A percentile compares a stretch with the other conserved stretches of the same genome.
These are phyloP conservation scores for Hydropsyche tenuis DNA, from an alignment of 1,140 invertebrate genomes.

Conservation along the genomic window DNA sequence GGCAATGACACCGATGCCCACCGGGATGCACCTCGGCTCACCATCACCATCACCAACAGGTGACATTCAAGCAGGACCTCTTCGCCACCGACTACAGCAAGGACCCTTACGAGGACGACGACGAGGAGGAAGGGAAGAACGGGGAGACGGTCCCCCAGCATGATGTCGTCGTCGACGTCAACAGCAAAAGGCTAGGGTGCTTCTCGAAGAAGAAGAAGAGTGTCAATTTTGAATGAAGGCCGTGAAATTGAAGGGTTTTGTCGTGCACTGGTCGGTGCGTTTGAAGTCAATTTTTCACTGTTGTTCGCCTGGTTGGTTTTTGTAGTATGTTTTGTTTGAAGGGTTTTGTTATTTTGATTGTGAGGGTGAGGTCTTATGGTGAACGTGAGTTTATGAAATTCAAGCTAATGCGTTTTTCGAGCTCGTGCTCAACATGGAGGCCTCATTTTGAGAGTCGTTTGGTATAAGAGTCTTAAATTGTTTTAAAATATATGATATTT, in stretches of 20 bases:
- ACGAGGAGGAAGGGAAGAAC: constrained; percentile 10
- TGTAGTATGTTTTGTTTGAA: not conserved
- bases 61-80: constrained; percentile 5
- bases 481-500: no score
- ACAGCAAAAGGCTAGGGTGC: constrained; percentile 30
- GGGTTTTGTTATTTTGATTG: no score
- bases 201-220: constrained; percentile 43
- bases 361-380: no score
- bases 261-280: not conserved
- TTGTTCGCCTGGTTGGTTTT: not conserved
- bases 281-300: not conserved
- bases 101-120: not conserved
- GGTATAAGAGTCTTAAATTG: no score
- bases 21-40: not conserved
- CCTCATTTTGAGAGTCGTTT: no score
- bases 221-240: constrained; percentile 44
- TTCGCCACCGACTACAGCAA: not conserved
- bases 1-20: constrained; percentile 39
- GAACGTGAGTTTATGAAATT: no score
- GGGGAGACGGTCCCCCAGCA: constrained; percentile 4
- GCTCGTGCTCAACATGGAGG: no score
- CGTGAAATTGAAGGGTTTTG: not conserved
- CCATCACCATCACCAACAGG: not conserved
- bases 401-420: no score
- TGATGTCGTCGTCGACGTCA: not conserved